Evolutionary conservation across 2,113 vertebrate species (phyloP), one percentile per base, ranked within the genome.

Genomic region (Jaculus jaculus): DNA sequence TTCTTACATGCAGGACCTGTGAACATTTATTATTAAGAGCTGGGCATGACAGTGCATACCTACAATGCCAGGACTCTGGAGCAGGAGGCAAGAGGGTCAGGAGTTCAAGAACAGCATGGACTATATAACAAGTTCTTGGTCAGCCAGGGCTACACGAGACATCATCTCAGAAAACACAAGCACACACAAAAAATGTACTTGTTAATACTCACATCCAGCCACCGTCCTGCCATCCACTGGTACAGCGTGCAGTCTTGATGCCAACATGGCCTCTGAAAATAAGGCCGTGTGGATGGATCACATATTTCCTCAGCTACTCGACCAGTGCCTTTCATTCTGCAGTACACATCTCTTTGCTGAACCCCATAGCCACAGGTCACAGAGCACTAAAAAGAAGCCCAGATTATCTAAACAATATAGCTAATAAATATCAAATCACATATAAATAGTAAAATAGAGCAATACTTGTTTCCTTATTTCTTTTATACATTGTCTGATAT

Each of bases 281-380:
- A 1, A 0, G 98, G 99, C 2, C 95, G 98, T 1, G 65, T 84
- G 20, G 11, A 91, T 0, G 0, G 63, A 5, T 97, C 66, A 16
- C 99, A 99, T 84, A 97, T 83, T 1, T 96, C 96, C 34, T 98
- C 98, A 5, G 94, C 66, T 85, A 99, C 98, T 18, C 13, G 97
- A 4, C 99, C 99, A 1, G 93, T 28, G 30, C 98, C 98, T 95
- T 98, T 98, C 24, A 98, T 96, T 83, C 98, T 97, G 86, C 99
- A 99, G 97, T 98, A 99, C 71, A 99, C 74, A 0, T 99, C 98
- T 71, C 99, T 98, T 7, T 94, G 98, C 97, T 99, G 99, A 74
- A 98, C 88, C 37, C 99, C 99, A 1, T 92, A 94, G 30, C 99
- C 99, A 84, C 99, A 99, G 95, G 98, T 99, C 39, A 97, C 98